phyloP scores from a whole-genome alignment of 2,113 vertebrate genomes.

The Chaetops frenatus region DNA sequence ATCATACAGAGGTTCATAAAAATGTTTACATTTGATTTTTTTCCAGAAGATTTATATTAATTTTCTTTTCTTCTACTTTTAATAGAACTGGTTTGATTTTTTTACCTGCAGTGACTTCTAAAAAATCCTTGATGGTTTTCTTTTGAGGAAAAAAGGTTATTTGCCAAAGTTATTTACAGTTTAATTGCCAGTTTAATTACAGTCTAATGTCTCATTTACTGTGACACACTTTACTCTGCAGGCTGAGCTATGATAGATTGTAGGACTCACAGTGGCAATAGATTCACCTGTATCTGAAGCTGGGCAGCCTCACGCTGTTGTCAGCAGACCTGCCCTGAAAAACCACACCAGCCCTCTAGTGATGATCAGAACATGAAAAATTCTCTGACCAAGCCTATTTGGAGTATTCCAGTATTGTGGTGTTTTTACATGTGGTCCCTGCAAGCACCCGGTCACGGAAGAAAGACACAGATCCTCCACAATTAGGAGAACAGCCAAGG shows the following conservation, averaged over 20 bases:
- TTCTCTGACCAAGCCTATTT: not conserved
- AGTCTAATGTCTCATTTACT: not conserved
- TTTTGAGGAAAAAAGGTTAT: conserved; percentile 5
- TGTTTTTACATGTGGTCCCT: no score
- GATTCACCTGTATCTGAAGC: not conserved
- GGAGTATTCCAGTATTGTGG: not conserved
- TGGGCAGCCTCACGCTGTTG: not conserved
- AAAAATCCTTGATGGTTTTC: not conserved
- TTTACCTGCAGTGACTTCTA: not conserved
- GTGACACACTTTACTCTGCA: not conserved
- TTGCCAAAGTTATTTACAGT: conserved; percentile 22
- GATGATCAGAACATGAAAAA: not conserved
- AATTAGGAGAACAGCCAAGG: no score
- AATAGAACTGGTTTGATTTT: not conserved
- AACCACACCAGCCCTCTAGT: not conserved
- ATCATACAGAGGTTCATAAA: not conserved
- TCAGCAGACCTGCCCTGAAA: not conserved
- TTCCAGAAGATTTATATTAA: not conserved
- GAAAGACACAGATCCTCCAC: no score
- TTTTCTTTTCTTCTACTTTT: not conserved
- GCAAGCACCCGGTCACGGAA: no score
- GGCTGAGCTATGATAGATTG: not conserved
- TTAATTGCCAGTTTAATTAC: conserved; percentile 36
- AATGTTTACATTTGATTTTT: not conserved
- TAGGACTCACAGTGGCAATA: not conserved